These are phyloP conservation scores for Trimorus sp. DNA, from an alignment of 2,888 invertebrate genomes.

Conservation along the genomic window DNA sequence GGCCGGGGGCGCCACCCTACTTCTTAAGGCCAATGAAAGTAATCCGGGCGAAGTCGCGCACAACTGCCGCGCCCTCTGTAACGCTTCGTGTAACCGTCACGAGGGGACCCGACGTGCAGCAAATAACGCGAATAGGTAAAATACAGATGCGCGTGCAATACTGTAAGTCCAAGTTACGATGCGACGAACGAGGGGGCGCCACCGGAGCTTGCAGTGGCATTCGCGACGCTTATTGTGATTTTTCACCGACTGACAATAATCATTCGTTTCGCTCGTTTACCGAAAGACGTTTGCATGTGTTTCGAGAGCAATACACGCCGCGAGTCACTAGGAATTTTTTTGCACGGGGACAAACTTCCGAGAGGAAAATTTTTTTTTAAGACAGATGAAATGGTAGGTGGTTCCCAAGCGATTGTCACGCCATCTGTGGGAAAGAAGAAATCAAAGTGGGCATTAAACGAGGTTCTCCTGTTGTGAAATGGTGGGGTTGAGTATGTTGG, in stretches of 20 bases:
- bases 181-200: constrained; percentile 9
- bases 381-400: no score
- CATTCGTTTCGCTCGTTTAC: constrained; percentile 27
- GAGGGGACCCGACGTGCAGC: no score
- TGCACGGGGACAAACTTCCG: not conserved
- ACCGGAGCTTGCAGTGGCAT: constrained; percentile 31
- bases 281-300: constrained; percentile 11
- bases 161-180: not conserved
- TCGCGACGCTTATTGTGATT: constrained; percentile 30
- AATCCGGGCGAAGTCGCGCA: constrained; percentile 42
- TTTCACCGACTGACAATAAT: constrained; percentile 51
- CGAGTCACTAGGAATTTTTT: constrained; percentile 17
- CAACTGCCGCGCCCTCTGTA: constrained; percentile 40
- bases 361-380: no score
- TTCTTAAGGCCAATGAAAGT: constrained; percentile 59
- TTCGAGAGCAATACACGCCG: constrained; percentile 15
- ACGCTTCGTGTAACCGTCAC: not conserved
- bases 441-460: no score
- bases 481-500: no score
- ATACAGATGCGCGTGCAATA: not conserved
- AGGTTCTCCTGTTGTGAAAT: no score
- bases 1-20: constrained; percentile 33
- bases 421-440: no score
- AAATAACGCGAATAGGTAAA: not conserved
- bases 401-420: no score